A percentile compares a stretch with the other conserved stretches of the same genome.
Evolutionary conservation across 2,113 vertebrate genomes (phyloP).

Genomic region (Pelobates fuscus): DNA sequence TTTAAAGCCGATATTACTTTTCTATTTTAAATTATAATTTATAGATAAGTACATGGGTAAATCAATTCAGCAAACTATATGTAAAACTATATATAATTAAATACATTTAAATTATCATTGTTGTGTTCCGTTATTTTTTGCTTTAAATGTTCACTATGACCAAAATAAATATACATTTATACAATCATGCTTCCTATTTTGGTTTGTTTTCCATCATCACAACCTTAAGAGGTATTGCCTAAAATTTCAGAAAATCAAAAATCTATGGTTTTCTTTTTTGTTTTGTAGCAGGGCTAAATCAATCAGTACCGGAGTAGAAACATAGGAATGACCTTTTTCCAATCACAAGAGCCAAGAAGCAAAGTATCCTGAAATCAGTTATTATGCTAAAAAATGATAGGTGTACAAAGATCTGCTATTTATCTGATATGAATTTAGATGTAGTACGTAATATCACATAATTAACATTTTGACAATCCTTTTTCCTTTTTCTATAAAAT

Average conservation of each 20-base stretch:
- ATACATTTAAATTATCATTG: too few species aligned
- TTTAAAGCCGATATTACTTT: too few species aligned
- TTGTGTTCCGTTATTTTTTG: too few species aligned
- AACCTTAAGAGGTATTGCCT: conserved; percentile 3
- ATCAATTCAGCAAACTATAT: too few species aligned
- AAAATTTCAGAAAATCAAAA: neutral
- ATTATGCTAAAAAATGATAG: conserved; percentile 25
- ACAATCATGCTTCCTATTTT: too few species aligned
- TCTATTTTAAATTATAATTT: too few species aligned
- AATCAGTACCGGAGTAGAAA: conserved; percentile 26
- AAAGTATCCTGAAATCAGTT: conserved; percentile 34
- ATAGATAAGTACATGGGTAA: too few species aligned
- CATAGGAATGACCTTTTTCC: conserved; percentile 38
- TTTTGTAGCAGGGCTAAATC: conserved; percentile 25
- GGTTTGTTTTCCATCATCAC: too few species aligned
- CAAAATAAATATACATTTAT: too few species aligned
- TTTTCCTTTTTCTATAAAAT: neutral
- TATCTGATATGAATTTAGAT: conserved; percentile 16
- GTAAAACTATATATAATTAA: too few species aligned
- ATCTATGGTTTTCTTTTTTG: conserved; percentile 5
- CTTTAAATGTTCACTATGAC: too few species aligned
- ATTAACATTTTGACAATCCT: conserved; percentile 20
- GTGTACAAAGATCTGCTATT: conserved; percentile 18
- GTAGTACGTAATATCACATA: conserved; percentile 24
- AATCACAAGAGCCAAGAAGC: conserved; percentile 25